phyloP scores from a whole-genome alignment of 2,797 vertebrate genomes.

The Tinamus major region DNA sequence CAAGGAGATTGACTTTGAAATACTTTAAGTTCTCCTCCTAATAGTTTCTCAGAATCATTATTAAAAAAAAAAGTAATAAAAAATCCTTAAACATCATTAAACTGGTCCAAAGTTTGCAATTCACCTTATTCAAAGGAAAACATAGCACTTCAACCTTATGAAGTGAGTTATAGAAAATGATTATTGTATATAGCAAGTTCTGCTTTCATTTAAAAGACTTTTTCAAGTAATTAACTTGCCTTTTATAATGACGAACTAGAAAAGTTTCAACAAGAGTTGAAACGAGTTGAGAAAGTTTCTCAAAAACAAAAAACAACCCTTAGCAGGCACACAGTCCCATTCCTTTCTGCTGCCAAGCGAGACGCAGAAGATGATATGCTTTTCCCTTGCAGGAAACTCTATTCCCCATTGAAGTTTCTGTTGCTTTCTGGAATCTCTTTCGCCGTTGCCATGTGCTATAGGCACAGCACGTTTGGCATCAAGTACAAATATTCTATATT shows the following conservation, averaged over 20 bases:
- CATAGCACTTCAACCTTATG: not conserved
- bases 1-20: not conserved
- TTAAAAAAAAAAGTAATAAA: not conserved
- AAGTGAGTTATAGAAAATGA: not conserved
- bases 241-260: not conserved
- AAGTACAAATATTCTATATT: not conserved
- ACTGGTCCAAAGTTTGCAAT: not conserved
- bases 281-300: not conserved
- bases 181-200: not conserved
- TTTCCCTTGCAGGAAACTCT: not conserved
- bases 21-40: not conserved
- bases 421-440: not conserved
- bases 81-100: not conserved
- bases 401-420: not conserved
- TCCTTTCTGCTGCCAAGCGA: rapidly evolving
- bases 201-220: not conserved
- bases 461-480: not conserved
- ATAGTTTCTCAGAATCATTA: not conserved
- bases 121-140: not conserved
- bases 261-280: rapidly evolving
- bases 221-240: not conserved
- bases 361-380: rapidly evolving
- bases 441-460: rapidly evolving
- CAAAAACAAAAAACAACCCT: not conserved
- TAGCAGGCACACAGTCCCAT: not conserved